Percentiles rank a stretch among this genome's conserved stretches.
Evolutionary conservation across 2,888 invertebrate genomes (phyloP).

Genomic region (Laspeyria flexula): DNA sequence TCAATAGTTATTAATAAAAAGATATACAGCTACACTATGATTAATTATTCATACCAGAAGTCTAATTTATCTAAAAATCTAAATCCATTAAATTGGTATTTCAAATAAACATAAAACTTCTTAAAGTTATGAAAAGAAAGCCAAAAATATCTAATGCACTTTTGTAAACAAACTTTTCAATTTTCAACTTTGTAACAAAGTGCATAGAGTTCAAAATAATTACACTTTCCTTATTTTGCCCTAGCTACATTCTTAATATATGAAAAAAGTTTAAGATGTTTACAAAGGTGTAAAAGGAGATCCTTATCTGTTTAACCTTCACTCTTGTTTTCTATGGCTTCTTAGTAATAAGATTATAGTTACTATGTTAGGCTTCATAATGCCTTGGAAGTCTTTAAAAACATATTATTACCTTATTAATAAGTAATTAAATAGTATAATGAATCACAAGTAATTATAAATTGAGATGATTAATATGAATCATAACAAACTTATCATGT

Average conservation of each 20-base stretch:
- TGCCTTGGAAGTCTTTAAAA: constrained; percentile 18
- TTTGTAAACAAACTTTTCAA: not conserved
- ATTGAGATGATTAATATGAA: no score
- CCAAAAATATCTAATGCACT: constrained; percentile 6
- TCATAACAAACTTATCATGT: no score
- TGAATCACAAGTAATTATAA: no score
- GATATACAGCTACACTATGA: no score
- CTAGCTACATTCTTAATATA: not conserved
- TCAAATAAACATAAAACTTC: no score
- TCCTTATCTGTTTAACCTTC: constrained; percentile 29
- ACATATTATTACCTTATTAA: no score
- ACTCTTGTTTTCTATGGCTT: constrained; percentile 30
- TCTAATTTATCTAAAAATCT: no score
- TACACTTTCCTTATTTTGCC: not conserved
- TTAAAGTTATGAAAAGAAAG: not conserved
- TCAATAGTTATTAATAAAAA: no score
- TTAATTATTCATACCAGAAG: no score
- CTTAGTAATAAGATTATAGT: constrained; percentile 45
- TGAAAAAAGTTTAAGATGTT: not conserved
- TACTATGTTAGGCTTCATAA: constrained; percentile 40
- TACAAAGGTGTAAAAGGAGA: constrained; percentile 7
- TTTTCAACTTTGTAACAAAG: not conserved
- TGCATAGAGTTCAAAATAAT: constrained; percentile 2
- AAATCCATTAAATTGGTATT: no score
- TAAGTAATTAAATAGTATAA: not conserved